These are phyloP conservation scores for Gallinago stenura DNA, from an alignment of 2,797 vertebrate species.

Conservation along the genomic window DNA sequence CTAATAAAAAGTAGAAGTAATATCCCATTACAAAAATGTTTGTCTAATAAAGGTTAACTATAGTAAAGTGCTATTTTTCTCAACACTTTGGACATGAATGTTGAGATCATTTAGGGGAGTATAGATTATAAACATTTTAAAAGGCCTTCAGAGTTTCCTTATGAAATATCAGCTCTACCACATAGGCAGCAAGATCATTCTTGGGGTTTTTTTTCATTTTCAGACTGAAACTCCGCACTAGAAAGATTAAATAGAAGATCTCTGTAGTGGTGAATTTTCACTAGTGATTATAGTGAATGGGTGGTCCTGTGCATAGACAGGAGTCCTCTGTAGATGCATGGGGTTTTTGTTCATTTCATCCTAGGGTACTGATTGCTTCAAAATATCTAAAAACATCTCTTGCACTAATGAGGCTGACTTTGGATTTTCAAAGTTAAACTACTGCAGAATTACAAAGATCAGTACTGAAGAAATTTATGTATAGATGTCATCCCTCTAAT, in stretches of 20 bases:
- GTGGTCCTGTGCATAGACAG: accelerated
- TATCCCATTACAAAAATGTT: not conserved
- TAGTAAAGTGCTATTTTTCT: not conserved
- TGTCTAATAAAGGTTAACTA: not conserved
- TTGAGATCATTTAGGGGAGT: not conserved
- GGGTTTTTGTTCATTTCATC: not conserved
- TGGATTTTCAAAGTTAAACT: not conserved
- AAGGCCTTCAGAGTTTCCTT: not conserved
- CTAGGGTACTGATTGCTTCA: not conserved
- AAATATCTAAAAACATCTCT: not conserved
- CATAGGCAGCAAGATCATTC: not conserved
- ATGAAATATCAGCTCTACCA: not conserved
- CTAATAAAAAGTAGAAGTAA: not conserved
- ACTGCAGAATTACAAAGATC: not conserved
- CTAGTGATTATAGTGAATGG: not conserved
- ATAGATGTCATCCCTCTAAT: not conserved
- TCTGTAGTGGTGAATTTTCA: not conserved
- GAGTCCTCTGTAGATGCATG: not conserved
- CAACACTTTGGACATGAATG: not conserved
- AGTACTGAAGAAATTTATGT: not conserved
- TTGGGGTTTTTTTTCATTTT: not conserved
- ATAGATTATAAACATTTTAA: not conserved
- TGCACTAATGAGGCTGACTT: not conserved
- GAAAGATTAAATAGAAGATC: not conserved
- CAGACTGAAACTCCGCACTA: not conserved